A percentile compares a stretch with the other conserved stretches of the same genome.
Evolutionary conservation across 2,888 invertebrate species (phyloP).

Genomic region (Eupithecia subumbrata): DNA sequence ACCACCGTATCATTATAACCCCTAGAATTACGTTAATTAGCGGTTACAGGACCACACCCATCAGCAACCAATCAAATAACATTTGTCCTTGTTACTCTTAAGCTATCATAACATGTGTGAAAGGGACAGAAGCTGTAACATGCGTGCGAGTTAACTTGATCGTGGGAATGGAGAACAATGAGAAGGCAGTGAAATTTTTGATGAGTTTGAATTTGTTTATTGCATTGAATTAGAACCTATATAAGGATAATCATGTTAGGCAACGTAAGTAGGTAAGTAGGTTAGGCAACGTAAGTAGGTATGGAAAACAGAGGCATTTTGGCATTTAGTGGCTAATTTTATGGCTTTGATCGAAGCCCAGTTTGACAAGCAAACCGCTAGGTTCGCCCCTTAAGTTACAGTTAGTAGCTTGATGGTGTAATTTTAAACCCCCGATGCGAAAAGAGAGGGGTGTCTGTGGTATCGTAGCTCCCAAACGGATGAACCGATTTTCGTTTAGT

Average conservation of each 20-base stretch:
- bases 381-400: no score
- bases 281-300: no score
- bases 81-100: conserved; percentile 55
- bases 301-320: no score
- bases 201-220: conserved; percentile 14
- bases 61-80: conserved; percentile 66
- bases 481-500: no score
- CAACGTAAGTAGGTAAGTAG: no score
- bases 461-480: no score
- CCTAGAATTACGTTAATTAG: conserved; percentile 74
- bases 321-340: no score
- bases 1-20: conserved; percentile 70
- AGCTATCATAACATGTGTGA: conserved; percentile 40
- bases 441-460: no score
- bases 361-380: no score
- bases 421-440: no score
- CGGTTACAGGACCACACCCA: conserved; percentile 73
- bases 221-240: neutral
- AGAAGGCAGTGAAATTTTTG: conserved; percentile 26
- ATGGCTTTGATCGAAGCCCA: no score
- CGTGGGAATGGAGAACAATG: conserved; percentile 65
- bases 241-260: neutral
- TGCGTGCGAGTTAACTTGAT: conserved; percentile 47
- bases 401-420: no score
- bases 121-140: conserved; percentile 52